Conservation (phyloP, 2,113 vertebrate species). For the Callospermophilus lateralis region DNA sequence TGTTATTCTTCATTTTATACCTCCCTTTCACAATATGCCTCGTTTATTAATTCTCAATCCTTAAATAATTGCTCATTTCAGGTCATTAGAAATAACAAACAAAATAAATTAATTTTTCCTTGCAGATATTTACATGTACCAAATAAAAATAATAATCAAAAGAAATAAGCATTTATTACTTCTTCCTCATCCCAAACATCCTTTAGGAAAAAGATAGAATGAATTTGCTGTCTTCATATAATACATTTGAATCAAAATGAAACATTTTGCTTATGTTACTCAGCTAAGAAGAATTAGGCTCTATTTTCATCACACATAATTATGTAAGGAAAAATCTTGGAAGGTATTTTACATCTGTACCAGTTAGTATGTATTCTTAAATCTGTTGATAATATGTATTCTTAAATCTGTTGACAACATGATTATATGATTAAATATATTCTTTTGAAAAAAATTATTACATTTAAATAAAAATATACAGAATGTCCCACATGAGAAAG, state of each 20-base stretch:
- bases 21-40: background rate
- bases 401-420: background rate
- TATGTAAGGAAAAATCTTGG: conserved; percentile 15
- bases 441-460: conserved; percentile 45
- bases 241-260: conserved; percentile 16
- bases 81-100: background rate
- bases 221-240: conserved; percentile 16
- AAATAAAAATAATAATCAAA: conserved; percentile 53
- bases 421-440: background rate
- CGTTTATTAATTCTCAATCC: background rate
- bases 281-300: background rate
- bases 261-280: conserved; percentile 22
- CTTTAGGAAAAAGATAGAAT: background rate
- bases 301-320: background rate
- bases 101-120: background rate
- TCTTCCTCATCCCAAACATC: background rate
- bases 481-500: background rate
- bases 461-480: conserved; percentile 34
- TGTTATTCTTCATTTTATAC: background rate
- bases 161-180: background rate
- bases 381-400: background rate
- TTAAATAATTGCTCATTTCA: conserved; percentile 41
- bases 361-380: conserved; percentile 14
- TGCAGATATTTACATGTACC: background rate
- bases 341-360: background rate